A percentile compares a stretch with the other conserved stretches of the same genome.
Evolutionary conservation across 1,140 invertebrate species (phyloP).

Genomic region (Cherax destructor): DNA sequence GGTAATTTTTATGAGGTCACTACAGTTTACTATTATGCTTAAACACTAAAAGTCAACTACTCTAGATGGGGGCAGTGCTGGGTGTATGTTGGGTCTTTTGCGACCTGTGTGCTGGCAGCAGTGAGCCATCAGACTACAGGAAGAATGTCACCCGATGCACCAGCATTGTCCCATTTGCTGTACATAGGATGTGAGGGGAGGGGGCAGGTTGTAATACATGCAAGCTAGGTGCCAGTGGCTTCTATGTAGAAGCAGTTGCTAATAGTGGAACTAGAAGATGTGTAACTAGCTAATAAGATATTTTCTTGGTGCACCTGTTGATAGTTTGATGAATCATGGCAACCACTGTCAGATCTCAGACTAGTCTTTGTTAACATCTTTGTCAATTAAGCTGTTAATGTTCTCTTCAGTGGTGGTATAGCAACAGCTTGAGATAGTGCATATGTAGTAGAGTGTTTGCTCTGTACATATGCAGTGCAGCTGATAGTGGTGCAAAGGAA

Average conservation of each 20-base stretch:
- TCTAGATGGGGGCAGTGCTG: not conserved
- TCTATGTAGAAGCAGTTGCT: too few relatives aligned
- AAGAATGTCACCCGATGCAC: not conserved
- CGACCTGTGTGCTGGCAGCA: not conserved
- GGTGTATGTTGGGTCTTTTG: not conserved
- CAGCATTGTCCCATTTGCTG: not conserved
- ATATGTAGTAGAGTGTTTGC: not conserved
- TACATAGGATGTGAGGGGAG: not conserved
- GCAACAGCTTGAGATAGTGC: too few relatives aligned
- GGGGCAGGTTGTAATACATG: not conserved
- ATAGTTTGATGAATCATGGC: too few relatives aligned
- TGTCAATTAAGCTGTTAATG: too few relatives aligned
- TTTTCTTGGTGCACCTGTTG: too few relatives aligned
- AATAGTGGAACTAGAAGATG: too few relatives aligned
- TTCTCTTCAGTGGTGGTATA: too few relatives aligned
- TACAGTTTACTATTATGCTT: constrained; percentile 4
- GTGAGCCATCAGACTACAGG: not conserved
- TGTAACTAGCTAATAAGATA: too few relatives aligned
- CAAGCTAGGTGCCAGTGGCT: not conserved
- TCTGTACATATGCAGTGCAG: too few relatives aligned
- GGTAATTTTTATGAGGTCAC: not conserved
- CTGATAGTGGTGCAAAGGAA: too few relatives aligned
- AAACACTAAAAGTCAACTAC: not conserved
- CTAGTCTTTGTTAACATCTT: too few relatives aligned
- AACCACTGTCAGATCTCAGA: too few relatives aligned